Percentiles rank a stretch among this genome's conserved stretches.
Evolutionary conservation across 64 coral and sea anemone genomes (phyloP).

Genomic region (Stichodactyla mertensii): DNA sequence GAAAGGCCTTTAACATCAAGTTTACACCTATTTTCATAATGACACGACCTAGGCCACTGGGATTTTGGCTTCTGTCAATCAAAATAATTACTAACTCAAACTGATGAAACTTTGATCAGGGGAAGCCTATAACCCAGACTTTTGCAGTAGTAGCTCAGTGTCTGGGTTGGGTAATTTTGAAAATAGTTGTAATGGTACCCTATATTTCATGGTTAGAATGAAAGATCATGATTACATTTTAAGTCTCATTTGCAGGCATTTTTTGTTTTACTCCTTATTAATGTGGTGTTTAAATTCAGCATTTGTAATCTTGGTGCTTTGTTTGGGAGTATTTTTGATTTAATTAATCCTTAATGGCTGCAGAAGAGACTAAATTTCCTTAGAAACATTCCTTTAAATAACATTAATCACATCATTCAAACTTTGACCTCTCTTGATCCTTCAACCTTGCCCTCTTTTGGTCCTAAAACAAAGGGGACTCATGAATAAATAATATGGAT

Average conservation of each 20-base stretch:
- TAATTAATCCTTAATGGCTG: neutral
- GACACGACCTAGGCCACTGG: too few species aligned
- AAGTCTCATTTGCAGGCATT: conserved; percentile 4
- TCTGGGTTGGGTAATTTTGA: too few species aligned
- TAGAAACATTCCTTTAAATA: neutral
- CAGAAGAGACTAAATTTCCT: neutral
- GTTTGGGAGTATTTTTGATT: neutral
- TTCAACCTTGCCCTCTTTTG: too few species aligned
- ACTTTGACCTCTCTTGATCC: neutral
- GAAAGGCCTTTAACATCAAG: neutral
- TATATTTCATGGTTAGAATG: neutral
- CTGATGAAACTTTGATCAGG: too few species aligned
- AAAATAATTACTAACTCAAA: too few species aligned
- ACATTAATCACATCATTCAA: neutral
- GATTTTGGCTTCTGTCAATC: too few species aligned
- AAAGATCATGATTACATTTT: neutral
- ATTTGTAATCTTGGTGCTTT: neutral
- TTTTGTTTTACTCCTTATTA: neutral
- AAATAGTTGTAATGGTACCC: neutral
- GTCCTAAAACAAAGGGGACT: neutral
- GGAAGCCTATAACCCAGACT: too few species aligned
- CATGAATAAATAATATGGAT: neutral
- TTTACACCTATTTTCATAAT: too few species aligned
- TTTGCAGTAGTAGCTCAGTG: too few species aligned
- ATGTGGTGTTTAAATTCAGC: neutral